These are phyloP conservation scores for Cosmia pyralina DNA, from an alignment of 2,888 invertebrate species.

Conservation along the genomic window DNA sequence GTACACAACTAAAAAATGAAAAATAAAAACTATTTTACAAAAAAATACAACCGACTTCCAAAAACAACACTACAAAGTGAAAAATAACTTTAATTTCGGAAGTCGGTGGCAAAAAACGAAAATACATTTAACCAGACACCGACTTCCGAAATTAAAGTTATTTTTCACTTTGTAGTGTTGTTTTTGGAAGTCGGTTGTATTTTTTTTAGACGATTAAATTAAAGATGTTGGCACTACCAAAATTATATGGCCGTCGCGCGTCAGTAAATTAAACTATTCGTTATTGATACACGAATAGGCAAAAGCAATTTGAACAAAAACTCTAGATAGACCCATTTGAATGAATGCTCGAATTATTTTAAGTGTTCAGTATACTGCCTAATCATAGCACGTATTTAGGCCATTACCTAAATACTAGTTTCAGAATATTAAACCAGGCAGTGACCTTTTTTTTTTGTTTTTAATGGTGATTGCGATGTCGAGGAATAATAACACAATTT, in stretches of 20 bases:
- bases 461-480: neutral
- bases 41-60: too few species aligned
- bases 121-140: too few species aligned
- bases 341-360: slow-evolving; percentile 11
- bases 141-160: too few species aligned
- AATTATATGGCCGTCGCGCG: neutral
- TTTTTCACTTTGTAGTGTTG: too few species aligned
- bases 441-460: neutral
- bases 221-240: neutral
- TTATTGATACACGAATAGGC: neutral
- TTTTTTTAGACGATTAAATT: neutral
- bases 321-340: neutral
- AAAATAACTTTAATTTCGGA: too few species aligned
- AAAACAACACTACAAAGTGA: too few species aligned
- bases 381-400: slow-evolving; percentile 1
- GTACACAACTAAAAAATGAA: too few species aligned
- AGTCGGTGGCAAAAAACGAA: too few species aligned
- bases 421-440: neutral
- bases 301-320: neutral
- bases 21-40: too few species aligned
- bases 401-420: slow-evolving; percentile 9
- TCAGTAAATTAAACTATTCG: neutral
- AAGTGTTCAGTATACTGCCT: neutral
- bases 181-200: too few species aligned
- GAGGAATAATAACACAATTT: neutral